Base-by-base conservation (phyloP, 2,113 vertebrate genomes). In the Peromyscus leucopus region DNA sequence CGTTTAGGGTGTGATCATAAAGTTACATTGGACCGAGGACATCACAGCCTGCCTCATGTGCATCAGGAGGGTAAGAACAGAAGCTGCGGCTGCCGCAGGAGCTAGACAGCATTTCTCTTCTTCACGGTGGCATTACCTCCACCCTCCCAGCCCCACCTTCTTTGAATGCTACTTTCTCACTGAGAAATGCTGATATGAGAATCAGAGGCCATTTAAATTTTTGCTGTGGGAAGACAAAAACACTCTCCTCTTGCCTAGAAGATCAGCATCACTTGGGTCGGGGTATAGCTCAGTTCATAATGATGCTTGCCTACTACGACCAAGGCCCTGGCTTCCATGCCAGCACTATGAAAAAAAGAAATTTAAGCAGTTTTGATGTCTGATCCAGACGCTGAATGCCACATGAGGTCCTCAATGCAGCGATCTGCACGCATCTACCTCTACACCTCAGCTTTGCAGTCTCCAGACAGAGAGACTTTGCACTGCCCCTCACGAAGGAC, bases 401-500 rank as follows among this genome's bases (percentile, higher is more conserved):
- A 75, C 39, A 10, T 10, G 33, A 36, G 17, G 61, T 9, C 39
- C 39, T 65, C 39, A 28, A 46, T 15, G 46, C 39, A 16, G 16
- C 19, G n/a, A 79, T 80, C 48, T 57, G 12, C 57, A 8, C 17
- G 5, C 22, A 42, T 22, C 11, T 61, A 22, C 51, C 33, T 82
- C 61, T 17, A 2, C 0, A 10, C 42, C 26, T 86, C 11, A 63
- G 33, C 19, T 65, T 51, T 59, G 8, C 7, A 1, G 61, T 72
- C 63, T 36, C 39, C 74, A 21, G 69, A 33, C 6, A 55, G 16
- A 61, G 28, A 65, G 46, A 63, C 13, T 0, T 39, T 12, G 2
- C 5, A 0, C 9, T 26, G 15, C 12, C 76, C 26, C 0, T 24
- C 2, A 12, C 2, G 48, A 24, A 55, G 8, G 15, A 31, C 11